phyloP scores from a whole-genome alignment of 2,113 vertebrate genomes.

The Rana temporaria region DNA sequence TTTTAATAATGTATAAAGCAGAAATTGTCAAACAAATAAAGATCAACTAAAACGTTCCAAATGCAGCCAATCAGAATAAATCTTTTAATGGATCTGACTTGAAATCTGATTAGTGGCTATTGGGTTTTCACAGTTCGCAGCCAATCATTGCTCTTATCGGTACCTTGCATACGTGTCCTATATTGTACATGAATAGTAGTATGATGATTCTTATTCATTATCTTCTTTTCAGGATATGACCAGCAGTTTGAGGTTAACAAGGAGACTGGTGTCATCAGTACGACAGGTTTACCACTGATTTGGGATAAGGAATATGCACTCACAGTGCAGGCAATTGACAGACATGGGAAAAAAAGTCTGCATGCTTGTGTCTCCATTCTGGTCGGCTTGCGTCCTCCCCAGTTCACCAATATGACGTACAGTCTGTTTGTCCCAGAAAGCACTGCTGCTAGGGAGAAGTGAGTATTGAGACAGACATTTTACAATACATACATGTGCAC shows the following conservation, averaged over 20 bases:
- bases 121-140: too few relatives aligned
- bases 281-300: constrained; percentile 76
- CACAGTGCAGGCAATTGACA: constrained; percentile 78
- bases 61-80: too few relatives aligned
- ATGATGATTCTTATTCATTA: background rate
- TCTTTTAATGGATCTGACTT: too few relatives aligned
- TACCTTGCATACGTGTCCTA: too few relatives aligned
- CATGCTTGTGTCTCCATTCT: constrained; percentile 76
- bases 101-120: too few relatives aligned
- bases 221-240: constrained; percentile 73
- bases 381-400: constrained; percentile 80
- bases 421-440: constrained; percentile 80
- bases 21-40: too few relatives aligned
- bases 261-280: constrained; percentile 77
- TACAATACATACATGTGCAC: too few relatives aligned
- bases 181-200: too few relatives aligned
- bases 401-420: constrained; percentile 86
- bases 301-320: constrained; percentile 82
- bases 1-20: too few relatives aligned
- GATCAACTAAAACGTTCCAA: too few relatives aligned
- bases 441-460: constrained; percentile 76
- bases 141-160: too few relatives aligned
- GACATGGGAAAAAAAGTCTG: constrained; percentile 70
- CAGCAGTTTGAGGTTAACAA: constrained; percentile 81
- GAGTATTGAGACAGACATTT: constrained; percentile 65